Conservation (phyloP, 1,140 invertebrate species). For the Orius insidiosus region DNA sequence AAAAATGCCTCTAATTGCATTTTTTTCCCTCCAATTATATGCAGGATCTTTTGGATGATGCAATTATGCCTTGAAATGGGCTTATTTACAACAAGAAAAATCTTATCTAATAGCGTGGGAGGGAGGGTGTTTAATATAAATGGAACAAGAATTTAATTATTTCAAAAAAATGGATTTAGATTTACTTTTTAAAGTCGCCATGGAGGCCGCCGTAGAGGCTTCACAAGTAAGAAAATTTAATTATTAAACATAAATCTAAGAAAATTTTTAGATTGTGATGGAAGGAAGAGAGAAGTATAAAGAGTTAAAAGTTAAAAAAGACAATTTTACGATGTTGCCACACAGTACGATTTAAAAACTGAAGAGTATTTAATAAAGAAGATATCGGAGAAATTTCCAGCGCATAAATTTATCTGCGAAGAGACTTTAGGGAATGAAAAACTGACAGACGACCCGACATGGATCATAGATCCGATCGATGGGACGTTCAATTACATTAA, state of each 20-base stretch:
- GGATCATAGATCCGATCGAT: slow-evolving; percentile 74
- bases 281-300: slow-evolving; percentile 35
- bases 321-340: slow-evolving; percentile 82
- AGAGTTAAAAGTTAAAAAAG: slow-evolving; percentile 51
- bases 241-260: not conserved
- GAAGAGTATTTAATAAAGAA: slow-evolving; percentile 68
- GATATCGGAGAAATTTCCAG: slow-evolving; percentile 57
- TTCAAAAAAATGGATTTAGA: not conserved
- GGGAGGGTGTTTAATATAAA: too few species aligned
- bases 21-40: too few species aligned
- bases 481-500: slow-evolving; percentile 60
- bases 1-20: too few species aligned
- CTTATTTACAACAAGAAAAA: too few species aligned
- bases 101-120: too few species aligned
- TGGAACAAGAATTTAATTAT: too few species aligned
- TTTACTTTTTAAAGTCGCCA: not conserved
- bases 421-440: too few species aligned
- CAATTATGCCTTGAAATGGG: too few species aligned
- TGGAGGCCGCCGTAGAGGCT: not conserved
- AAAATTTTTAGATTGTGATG: slow-evolving; percentile 33
- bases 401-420: slow-evolving; percentile 32
- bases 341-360: slow-evolving; percentile 84
- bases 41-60: too few species aligned
- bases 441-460: slow-evolving; percentile 64
- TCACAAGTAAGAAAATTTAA: not conserved